Percentiles rank a stretch among this genome's conserved stretches.
Conservation (phyloP, 2,888 invertebrate species). For the Hermaeophaga mercurialis region DNA sequence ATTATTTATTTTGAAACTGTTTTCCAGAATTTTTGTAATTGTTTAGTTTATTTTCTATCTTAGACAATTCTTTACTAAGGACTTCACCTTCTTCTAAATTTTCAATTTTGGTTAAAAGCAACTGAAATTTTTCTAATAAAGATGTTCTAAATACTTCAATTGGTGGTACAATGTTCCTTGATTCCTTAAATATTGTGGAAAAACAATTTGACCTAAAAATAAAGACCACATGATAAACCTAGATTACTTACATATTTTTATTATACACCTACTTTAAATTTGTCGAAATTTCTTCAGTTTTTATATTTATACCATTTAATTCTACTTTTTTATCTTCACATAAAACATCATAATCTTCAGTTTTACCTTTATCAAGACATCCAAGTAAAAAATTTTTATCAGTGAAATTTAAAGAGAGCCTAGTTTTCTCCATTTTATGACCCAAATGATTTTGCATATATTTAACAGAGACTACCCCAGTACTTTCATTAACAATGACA, state of each 20-base stretch:
- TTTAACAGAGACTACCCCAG: neutral
- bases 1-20: neutral
- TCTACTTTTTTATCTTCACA: neutral
- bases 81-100: neutral
- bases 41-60: neutral
- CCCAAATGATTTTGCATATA: constrained; percentile 6
- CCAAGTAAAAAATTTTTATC: neutral
- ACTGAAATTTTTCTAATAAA: neutral
- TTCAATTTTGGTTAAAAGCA: neutral
- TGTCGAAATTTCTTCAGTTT: neutral
- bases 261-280: neutral
- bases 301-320: neutral
- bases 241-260: no score
- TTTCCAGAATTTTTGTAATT: neutral
- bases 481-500: neutral
- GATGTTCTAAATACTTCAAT: neutral
- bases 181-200: neutral
- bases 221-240: no score
- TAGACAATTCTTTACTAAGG: neutral
- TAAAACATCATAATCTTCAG: neutral
- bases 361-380: neutral
- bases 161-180: neutral
- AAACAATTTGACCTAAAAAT: neutral
- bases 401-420: neutral
- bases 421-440: constrained; percentile 5